A percentile compares a stretch with the other conserved stretches of the same genome.
These are phyloP conservation scores for Microtus ochrogaster DNA, from an alignment of 2,113 vertebrate genomes.

Conservation along the genomic window DNA sequence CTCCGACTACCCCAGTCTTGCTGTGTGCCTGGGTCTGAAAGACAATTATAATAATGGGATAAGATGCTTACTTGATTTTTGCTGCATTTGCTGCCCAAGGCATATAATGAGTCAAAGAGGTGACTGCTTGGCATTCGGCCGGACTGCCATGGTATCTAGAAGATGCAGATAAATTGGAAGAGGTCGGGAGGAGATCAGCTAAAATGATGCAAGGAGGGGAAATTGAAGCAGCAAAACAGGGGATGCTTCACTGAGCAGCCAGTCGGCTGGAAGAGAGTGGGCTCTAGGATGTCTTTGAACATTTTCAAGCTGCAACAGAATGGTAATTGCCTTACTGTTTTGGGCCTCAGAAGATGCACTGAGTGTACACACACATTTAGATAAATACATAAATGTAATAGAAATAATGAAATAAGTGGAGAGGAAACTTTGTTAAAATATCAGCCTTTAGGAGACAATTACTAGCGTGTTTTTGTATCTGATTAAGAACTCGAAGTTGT, in stretches of 20 bases:
- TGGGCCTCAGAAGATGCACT: neutral
- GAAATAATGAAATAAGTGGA: neutral
- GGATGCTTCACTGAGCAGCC: neutral
- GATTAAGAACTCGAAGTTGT: neutral
- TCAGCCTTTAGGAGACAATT: neutral
- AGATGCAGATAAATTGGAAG: conserved; percentile 35
- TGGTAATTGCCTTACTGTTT: neutral
- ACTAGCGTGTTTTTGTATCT: neutral
- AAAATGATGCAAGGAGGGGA: neutral
- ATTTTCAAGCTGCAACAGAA: conserved; percentile 2
- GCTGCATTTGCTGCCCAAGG: neutral
- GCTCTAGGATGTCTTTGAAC: neutral
- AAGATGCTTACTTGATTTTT: conserved; percentile 10
- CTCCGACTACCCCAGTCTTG: neutral
- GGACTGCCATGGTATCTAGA: neutral
- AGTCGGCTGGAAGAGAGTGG: neutral
- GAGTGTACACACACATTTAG: neutral
- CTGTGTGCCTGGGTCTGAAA: neutral
- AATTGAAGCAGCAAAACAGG: neutral
- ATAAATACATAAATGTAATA: neutral
- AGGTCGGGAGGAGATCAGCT: conserved; percentile 39
- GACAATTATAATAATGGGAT: conserved; percentile 26
- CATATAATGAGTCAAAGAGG: neutral
- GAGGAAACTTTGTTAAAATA: neutral
- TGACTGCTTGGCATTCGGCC: neutral